Evolutionary conservation across 2,888 invertebrate genomes (phyloP).

Genomic region (Tholera decimalis): DNA sequence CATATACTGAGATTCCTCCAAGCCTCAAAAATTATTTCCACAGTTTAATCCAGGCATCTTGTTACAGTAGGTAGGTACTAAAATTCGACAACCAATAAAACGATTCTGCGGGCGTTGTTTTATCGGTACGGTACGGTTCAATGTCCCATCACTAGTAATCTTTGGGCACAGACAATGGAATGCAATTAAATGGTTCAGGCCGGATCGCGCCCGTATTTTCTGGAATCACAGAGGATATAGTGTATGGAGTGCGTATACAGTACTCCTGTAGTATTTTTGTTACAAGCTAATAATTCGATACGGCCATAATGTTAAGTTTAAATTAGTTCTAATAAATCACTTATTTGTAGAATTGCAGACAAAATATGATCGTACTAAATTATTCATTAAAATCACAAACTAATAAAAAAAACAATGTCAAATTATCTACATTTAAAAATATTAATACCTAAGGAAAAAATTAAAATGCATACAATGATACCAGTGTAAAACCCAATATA

Average conservation of each 20-base stretch:
- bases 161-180: conserved; percentile 64
- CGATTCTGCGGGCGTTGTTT: conserved; percentile 10
- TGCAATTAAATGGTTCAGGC: conserved; percentile 61
- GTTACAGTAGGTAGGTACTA: neutral
- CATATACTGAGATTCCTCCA: no score
- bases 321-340: no score
- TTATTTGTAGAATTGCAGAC: no score
- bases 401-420: no score
- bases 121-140: neutral
- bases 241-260: conserved; percentile 5
- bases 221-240: conserved; percentile 23
- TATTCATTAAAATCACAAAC: no score
- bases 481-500: no score
- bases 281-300: neutral
- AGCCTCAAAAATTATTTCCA: no score
- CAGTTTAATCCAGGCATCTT: neutral
- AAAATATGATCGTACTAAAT: no score
- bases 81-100: conserved; percentile 9
- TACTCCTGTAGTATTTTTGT: neutral
- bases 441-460: no score
- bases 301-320: no score
- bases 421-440: no score
- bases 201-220: conserved; percentile 53
- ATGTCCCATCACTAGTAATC: conserved; percentile 59
- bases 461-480: no score